Evolutionary conservation across 2,797 vertebrate genomes (phyloP), one percentile per base, ranked within the genome.

Genomic region (Sebastiscus tertius): DNA sequence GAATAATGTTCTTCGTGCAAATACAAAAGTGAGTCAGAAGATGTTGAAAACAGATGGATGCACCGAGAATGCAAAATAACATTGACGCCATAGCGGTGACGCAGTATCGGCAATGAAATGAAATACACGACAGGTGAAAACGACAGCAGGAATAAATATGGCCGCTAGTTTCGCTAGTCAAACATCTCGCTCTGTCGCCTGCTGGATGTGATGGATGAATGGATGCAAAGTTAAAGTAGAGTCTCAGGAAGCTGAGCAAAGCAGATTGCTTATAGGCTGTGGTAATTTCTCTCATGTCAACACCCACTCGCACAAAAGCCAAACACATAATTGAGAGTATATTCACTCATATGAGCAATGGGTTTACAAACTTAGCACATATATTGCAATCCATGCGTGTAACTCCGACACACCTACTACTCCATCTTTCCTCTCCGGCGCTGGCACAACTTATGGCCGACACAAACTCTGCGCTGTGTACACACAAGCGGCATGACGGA

Each of bases 1-100:
- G 72, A 88, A 91, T 86, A 88, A 91, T 60, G 83, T 79, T 89
- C 78, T 79, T 49, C 77, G 83, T 88, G 77, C 65, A 85, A 91
- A 90, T 60, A 74, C 36, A 71, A 75, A 86, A 78, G 80, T 74
- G 65, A 88, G 52, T 81, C 80, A 77, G 69, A 52, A 79, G 67
- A 80, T 77, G 81, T 58, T 54, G 24, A 77, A 89, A 88, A 66
- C 67, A 84, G 69, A 90, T 31, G 26, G 52, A 83, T 31, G 77
- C 59, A 6, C 5, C 29, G 49, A 27, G 71, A 84, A 87, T 80
- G 70, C 62, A 56, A 75, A 61, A 71, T 27, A 34, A 14, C 33
- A 64, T 18, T 49, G 55, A 77, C 61, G 77, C 12, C 31, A 39
- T 6, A n/a, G 72, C 10, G 42, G 54, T 82, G 86, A 77, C 18